Base-by-base conservation (phyloP, 2,113 vertebrate genomes). In the Cyprinodon tularosa region DNA sequence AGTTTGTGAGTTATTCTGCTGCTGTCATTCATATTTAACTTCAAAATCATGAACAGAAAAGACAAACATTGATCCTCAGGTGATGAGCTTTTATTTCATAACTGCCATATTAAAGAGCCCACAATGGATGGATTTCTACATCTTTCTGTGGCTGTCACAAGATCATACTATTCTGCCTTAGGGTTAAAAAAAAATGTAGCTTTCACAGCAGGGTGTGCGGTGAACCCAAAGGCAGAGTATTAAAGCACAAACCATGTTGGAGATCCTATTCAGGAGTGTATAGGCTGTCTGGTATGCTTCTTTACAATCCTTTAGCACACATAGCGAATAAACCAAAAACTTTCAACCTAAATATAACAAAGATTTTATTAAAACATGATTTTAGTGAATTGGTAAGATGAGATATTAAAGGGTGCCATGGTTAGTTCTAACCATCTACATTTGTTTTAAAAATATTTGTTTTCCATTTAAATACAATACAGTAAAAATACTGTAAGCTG, bases 1-100 rank as follows among this genome's bases (percentile, higher is more conserved):
- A 69, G 80, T 64, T 76, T 84, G 71, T n/a, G 6, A 57, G 50
- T 77, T 89, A 89, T 81, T 86, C 29, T 29, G 29, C 29, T 84
- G 70, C 65, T 10, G 29, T 7, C 0, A 22, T 69, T 83, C 77
- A 81, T 71, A 78, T 80, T 72, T 2, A 3, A 36, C 71, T 15
- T 65, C 20, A 38, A 6, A 68, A 85, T 74, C 48, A 48, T 5
- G 14, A 61, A 22, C 48, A 4, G 12, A 60, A 61, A 36, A n/a
- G 11, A 74, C 44, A 29, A 64, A 22, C 47, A 45, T 73, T 74
- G n/a, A 64, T 74, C 39, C 83, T 37, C 40, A 22, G 37, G 20
- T 61, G 74, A 14, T n/a, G 57, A 7, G 59, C 44, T 75, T 38
- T 62, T 20, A 15, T 14, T 40, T 15, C 47, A 22, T 29, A 62